Evolutionary conservation across 1,140 invertebrate species (phyloP), one percentile per base, ranked within the genome.

Genomic region (Hypothenemus hampei): DNA sequence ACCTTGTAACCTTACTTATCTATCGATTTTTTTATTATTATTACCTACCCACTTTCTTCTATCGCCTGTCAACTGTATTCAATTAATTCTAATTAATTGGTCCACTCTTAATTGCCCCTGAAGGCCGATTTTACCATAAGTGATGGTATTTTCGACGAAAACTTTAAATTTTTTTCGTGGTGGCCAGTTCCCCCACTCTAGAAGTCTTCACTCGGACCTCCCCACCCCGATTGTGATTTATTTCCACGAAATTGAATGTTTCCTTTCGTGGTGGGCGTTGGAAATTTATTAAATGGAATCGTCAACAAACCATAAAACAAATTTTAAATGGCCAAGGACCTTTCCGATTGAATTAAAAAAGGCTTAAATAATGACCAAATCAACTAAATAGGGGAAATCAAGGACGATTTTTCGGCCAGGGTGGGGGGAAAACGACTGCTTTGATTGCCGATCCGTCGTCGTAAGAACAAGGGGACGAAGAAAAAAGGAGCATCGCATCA

Each of bases 11-110:
- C 69, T 65, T 64, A 71, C 64, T 68, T 71, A 66, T 59, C 52
- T 71, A 71, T 71, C 64, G 69, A 71, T 69, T 69, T 66, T 65
- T 65, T 64, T n/a, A n/a, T n/a, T n/a, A n/a, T n/a, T n/a, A n/a
- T n/a, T n/a, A n/a, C n/a, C 43, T 56, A 48, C 52, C 29, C 37
- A 21, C 53, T 46, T n/a, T 56, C 39, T 29, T 54, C 44, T 29
- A 60, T 62, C 23, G 49, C 22, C 41, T 46, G 55, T 64, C 55
- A 64, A 60, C n/a, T n/a, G n/a, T n/a, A n/a, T n/a, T 62, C 60
- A 60, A 19, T 24, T 13, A 19, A 39, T 44, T 45, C 51, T 46
- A 48, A 51, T 56, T 56, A 47, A 36, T 45, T 60, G 47, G 13
- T n/a, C n/a, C n/a, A n/a, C n/a, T n/a, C n/a, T n/a, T n/a, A n/a